Evolutionary conservation across 92 coral and sea anemone species (phyloP).

Genomic region (Zoanthus gigantus): DNA sequence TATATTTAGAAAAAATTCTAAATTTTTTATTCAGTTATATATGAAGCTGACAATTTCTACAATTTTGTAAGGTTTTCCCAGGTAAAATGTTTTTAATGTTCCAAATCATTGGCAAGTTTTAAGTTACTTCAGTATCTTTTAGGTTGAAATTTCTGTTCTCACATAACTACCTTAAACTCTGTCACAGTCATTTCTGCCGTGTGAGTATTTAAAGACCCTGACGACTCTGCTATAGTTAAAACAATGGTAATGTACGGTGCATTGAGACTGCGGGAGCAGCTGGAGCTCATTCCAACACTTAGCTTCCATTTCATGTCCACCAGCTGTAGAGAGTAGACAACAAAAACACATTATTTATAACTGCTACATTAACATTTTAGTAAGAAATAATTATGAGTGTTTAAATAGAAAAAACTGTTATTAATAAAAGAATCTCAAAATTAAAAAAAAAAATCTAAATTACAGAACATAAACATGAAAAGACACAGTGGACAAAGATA

Average conservation of each 20-base stretch:
- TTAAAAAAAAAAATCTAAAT: too few species aligned
- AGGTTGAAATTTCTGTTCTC: not conserved
- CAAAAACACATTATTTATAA: not conserved
- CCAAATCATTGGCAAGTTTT: too few species aligned
- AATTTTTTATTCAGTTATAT: too few species aligned
- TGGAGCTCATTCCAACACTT: conserved; percentile 96
- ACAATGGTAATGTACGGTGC: conserved; percentile 86
- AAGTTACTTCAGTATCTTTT: not conserved
- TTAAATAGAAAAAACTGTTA: not conserved
- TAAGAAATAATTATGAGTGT: too few species aligned
- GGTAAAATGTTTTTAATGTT: too few species aligned
- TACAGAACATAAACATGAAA: too few species aligned
- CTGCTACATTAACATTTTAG: not conserved
- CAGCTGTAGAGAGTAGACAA: conserved; percentile 62
- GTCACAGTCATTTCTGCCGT: conserved; percentile 92
- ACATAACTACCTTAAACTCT: conserved; percentile 88
- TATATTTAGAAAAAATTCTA: too few species aligned
- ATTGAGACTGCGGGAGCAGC: conserved; percentile 90
- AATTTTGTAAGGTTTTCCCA: too few species aligned
- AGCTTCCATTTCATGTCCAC: conserved; percentile 94
- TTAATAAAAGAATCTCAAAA: not conserved
- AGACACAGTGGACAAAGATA: too few species aligned
- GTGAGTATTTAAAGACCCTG: conserved; percentile 75
- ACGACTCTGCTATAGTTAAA: conserved; percentile 85
- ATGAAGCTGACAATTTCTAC: too few species aligned